Percentiles rank a stretch among this genome's conserved stretches.
Evolutionary conservation across 2,113 vertebrate species (phyloP).

Genomic region (Ophthalmotilapia sp.): DNA sequence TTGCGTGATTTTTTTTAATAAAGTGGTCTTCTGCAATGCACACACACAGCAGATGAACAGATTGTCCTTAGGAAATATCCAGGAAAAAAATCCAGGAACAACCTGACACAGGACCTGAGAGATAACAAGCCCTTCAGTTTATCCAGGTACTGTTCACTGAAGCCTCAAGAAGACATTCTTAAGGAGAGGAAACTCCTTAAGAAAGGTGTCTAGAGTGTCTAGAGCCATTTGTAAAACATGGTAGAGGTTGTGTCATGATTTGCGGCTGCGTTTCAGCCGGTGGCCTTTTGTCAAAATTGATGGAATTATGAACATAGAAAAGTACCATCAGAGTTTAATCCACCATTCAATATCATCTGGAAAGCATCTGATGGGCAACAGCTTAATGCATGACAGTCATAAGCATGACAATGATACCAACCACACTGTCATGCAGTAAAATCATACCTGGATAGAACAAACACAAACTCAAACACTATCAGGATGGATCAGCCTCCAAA

Average conservation of each 20-base stretch:
- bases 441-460: not conserved
- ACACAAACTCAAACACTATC: not conserved
- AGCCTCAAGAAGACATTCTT: not conserved
- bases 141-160: not conserved
- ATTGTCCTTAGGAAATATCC: not conserved
- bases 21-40: not conserved
- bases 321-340: not conserved
- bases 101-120: not conserved
- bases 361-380: not conserved
- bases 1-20: rapidly evolving
- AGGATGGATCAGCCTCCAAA: not conserved
- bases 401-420: not conserved
- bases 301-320: not conserved
- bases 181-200: not conserved
- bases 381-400: not conserved
- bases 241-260: not conserved
- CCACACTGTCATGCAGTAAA: not conserved
- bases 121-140: not conserved
- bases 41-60: not conserved
- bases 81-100: not conserved
- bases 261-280: not conserved
- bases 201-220: not conserved
- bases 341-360: not conserved
- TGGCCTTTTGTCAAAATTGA: not conserved
- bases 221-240: not conserved